Percentiles rank a stretch among this genome's conserved stretches.
Evolutionary conservation across 2,888 invertebrate genomes (phyloP).

Genomic region (Hirtodrosophila alboralis): DNA sequence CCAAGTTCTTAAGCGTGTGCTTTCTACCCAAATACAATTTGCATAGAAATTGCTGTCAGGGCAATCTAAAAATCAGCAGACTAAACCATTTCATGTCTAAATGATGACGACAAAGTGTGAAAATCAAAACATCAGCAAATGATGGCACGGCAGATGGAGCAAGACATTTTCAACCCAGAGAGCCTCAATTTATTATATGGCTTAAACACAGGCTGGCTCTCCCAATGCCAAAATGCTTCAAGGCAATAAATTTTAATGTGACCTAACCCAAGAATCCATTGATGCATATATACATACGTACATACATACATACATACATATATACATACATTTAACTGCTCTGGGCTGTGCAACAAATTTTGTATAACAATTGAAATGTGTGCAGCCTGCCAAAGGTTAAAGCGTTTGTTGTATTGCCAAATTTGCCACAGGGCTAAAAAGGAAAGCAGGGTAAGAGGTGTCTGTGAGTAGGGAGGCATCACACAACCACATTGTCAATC

Average conservation of each 20-base stretch:
- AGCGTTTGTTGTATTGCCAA: constrained; percentile 70
- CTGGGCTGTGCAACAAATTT: constrained; percentile 40
- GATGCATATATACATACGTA: constrained; percentile 30
- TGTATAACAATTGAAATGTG: constrained; percentile 69
- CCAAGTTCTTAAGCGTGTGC: background rate
- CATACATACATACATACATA: background rate
- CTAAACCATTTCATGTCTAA: constrained; percentile 20
- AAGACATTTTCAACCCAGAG: constrained; percentile 41
- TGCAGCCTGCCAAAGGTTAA: constrained; percentile 77
- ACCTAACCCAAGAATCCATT: constrained; percentile 31
- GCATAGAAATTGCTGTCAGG: constrained; percentile 21
- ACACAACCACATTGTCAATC: constrained; percentile 76
- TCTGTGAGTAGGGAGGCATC: constrained; percentile 11
- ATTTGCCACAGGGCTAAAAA: constrained; percentile 40
- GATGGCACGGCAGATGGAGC: constrained; percentile 34
- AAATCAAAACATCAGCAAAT: constrained; percentile 46
- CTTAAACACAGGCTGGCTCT: constrained; percentile 25
- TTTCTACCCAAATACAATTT: constrained; percentile 15
- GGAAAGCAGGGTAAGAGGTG: background rate
- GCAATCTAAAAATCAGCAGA: constrained; percentile 20
- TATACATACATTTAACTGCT: constrained; percentile 15
- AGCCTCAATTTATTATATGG: constrained; percentile 53
- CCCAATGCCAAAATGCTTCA: constrained; percentile 37
- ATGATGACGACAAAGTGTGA: constrained; percentile 46
- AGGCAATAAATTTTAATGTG: constrained; percentile 79